Evolutionary conservation across 2,888 invertebrate genomes (phyloP).

Genomic region (Bibio marci): DNA sequence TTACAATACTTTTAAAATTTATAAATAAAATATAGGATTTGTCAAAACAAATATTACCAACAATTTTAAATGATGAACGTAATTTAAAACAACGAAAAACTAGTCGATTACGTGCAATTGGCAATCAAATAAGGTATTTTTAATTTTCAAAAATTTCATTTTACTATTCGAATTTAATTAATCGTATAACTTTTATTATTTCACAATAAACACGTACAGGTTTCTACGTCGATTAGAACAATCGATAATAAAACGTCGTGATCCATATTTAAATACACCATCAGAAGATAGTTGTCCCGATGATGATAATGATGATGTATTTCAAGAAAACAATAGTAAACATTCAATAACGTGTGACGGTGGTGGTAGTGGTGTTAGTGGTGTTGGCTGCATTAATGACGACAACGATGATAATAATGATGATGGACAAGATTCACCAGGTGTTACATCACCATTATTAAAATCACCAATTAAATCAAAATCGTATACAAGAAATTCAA

Average conservation of each 20-base stretch:
- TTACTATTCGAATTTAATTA: no score
- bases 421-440: constrained; percentile 43
- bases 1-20: no score
- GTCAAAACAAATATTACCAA: no score
- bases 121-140: constrained; percentile 62
- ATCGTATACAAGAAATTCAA: constrained; percentile 13
- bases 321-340: no score
- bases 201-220: constrained; percentile 27
- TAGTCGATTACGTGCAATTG: constrained; percentile 50
- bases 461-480: constrained; percentile 17
- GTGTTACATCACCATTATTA: constrained; percentile 43
- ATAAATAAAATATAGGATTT: no score
- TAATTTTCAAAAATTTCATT: no score
- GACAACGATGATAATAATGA: constrained; percentile 24
- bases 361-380: no score
- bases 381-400: no score
- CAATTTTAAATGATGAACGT: no score
- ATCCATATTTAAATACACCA: constrained; percentile 32
- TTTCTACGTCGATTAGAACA: constrained; percentile 53
- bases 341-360: no score
- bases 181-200: no score
- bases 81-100: constrained; percentile 33
- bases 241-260: constrained; percentile 45
- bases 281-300: constrained; percentile 36
- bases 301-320: constrained; percentile 27